Conservation (phyloP, 2,113 vertebrate species). For the Uria aalge region DNA sequence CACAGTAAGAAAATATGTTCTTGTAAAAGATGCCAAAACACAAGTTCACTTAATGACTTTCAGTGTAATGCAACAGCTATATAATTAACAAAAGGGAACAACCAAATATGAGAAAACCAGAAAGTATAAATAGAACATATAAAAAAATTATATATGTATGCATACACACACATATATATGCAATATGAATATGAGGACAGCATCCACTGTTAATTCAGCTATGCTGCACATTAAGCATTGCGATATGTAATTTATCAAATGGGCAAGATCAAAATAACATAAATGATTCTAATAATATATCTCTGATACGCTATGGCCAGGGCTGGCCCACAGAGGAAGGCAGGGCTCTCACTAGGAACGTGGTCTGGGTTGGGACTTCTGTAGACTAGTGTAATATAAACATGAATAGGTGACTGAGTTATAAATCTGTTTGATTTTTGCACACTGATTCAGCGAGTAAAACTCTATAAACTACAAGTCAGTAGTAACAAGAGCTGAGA, state of each 20-base stretch:
- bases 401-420: background rate
- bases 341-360: background rate
- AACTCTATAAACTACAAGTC: background rate
- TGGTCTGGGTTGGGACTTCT: background rate
- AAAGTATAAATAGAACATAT: background rate
- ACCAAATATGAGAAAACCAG: background rate
- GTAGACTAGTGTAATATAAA: background rate
- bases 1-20: background rate
- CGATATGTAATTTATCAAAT: background rate
- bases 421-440: background rate
- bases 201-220: background rate
- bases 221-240: background rate
- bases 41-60: background rate
- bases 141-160: background rate
- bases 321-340: background rate
- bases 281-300: background rate
- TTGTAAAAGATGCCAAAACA: background rate
- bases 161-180: background rate
- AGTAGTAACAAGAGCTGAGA: background rate
- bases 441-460: background rate
- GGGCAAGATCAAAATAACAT: background rate
- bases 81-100: background rate
- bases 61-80: background rate
- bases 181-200: background rate
- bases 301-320: background rate